Evolutionary conservation across 1,140 invertebrate species (phyloP), one percentile per base, ranked within the genome.

Genomic region (Globodera rostochiensis): DNA sequence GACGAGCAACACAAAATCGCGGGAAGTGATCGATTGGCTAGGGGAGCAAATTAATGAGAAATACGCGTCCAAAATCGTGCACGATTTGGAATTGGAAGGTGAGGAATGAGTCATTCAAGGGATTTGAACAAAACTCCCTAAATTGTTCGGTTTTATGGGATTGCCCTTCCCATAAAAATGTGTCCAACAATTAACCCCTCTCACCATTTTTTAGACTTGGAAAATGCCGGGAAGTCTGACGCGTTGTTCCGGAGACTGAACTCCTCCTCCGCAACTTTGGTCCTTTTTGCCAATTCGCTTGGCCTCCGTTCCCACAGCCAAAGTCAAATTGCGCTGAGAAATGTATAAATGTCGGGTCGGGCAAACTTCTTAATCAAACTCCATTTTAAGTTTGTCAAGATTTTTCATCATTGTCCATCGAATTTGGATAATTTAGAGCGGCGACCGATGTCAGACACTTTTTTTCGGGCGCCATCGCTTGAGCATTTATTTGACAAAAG

Each of bases 31-130:
- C 70, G 45, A 49, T 6, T 78, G 77, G 77, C 25, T 78, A 13
- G 69, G 69, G 49, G 70, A 70, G 70, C 70, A 50, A 25, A 36
- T 70, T 6, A 6, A 71, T 6, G 60, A 2, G 4, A 19, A 69
- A 21, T 78, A 11, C 50, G 11, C 45, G 13, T 15, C 15, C 36
- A 76, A 76, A 76, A 47, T 21, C 3, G 64, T 78, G 7, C 36
- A 78, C 7, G 77, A 78, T 15, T 53, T 66, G 49, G 77, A 78
- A 69, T 69, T 78, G 53, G 77, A 78, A 13, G 77, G 77, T 78
- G 36, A n/a, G 53, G 6, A 21, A 57, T n/a, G 53, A 36, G 7
- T 74, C 21, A 7, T n/a, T 36, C 9, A 49, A 73, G 49, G 49
- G 19, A 74, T 74, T 74, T 25, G 19, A 21, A 36, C 36, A 36